Base-by-base conservation (phyloP, 2,797 vertebrate genomes). In the Poeciliopsis presidionis region DNA sequence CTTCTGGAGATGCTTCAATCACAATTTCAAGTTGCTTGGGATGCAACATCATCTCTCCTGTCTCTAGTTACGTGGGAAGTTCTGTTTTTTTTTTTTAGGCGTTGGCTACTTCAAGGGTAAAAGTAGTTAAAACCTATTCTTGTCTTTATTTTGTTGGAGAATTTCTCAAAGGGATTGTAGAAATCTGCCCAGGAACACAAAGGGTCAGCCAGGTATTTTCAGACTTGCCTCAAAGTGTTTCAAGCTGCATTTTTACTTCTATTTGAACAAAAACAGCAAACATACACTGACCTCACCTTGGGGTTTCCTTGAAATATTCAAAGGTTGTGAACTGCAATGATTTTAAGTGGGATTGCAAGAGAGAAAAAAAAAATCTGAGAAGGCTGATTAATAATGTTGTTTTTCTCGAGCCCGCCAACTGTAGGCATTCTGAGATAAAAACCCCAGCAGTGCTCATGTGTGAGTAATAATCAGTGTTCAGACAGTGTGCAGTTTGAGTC, bases 121-220 rank as follows among this genome's bases (percentile, higher is more conserved):
- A 28, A 71, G 67, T 45, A 69, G 22, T 88, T 78, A 25, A 71
- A 67, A 39, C 77, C 74, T 46, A 22, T 80, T 79, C 49, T 72
- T 83, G 87, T 81, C 76, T 76, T 77, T 72, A 84, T 73, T 78
- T 84, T 86, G 85, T 86, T 73, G 45, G 45, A 70, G 79, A 67
- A 77, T 89, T 84, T 85, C 84, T 90, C 87, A 86, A 84, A 86
- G 77, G 74, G 84, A 83, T 82, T 73, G 73, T 81, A 82, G 84
- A 76, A 86, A 91, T 57, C 84, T 86, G 90, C 92, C 78, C 85
- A 86, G 77, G 77, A 65, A 36, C 74, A 67, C 65, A 78, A 65
- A 4, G 78, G 82, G 78, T 84, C 47, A 77, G 51, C 28, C 46
- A 71, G 65, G 73, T 87, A 88, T 88, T 90, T 88, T 72, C 77